Base-by-base conservation (phyloP, 2,797 vertebrate species). In the Dipus sagitta region DNA sequence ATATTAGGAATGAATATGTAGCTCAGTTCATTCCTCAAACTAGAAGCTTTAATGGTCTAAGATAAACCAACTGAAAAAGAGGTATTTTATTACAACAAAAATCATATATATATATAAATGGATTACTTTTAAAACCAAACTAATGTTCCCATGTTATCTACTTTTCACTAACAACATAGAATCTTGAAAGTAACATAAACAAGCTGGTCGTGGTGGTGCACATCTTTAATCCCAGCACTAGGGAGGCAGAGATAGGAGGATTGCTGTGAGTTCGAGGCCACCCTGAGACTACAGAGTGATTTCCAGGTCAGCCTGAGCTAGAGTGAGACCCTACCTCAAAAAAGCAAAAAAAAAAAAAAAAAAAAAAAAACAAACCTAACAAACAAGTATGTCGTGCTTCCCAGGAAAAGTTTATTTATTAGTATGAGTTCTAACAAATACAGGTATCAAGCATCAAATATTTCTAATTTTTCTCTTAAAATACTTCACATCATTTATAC, bases 81-180 rank as follows among this genome's bases (percentile, higher is more conserved):
- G 23, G 75, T 60, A 30, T 30, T 89, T 82, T 67, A 93, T 65
- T 15, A 88, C 28, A 68, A 91, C 2, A 67, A 24, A 83, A 93
- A 74, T 76, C 67, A 76, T 17, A 3, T 11, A 11, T 38, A 78
- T 68, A 28, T 30, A 65, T 62, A 4, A 65, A 84, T 7, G 17
- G 68, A 4, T 67, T 38, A 79, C 42, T 90, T 90, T 92, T 34
- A 76, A 94, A 92, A 58, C 60, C 34, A 70, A 88, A 85, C n/a
- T 52, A 62, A 74, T 74, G 58, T 67, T 78, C 23, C 76, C 62
- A 28, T 38, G 47, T 76, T 87, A 87, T 20, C 64, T 65, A 65
- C 52, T 90, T 90, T 92, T 87, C 60, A 93, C 6, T 60, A 95
- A 34, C n/a, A 92, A 84, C 42, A 89, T 0, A 93, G 74, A 92